These are phyloP conservation scores for Amblyornis subalaris DNA, from an alignment of 2,113 vertebrate species.

Conservation along the genomic window DNA sequence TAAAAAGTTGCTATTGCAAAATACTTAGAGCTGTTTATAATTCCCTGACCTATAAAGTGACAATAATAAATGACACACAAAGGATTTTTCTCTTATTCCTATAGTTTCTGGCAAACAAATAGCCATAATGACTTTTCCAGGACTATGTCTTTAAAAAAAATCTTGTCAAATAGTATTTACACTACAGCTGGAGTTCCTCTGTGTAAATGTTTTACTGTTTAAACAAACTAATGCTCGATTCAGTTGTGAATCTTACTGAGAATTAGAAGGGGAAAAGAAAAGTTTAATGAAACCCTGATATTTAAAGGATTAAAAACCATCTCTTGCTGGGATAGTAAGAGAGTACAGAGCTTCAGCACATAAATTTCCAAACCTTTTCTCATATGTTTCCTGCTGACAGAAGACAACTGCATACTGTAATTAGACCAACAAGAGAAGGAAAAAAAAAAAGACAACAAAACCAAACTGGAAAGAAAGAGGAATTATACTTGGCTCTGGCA, in stretches of 20 bases:
- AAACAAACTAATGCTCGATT: slow-evolving; percentile 4
- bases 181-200: slow-evolving; percentile 22
- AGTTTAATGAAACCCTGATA: slow-evolving; percentile 29
- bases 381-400: not conserved
- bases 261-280: not conserved
- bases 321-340: not conserved
- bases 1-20: slow-evolving; percentile 40
- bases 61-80: slow-evolving; percentile 53
- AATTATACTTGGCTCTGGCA: not conserved
- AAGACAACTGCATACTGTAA: not conserved
- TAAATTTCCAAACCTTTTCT: not conserved
- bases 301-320: slow-evolving; percentile 8
- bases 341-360: not conserved
- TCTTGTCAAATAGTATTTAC: slow-evolving; percentile 38
- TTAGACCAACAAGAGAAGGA: not conserved
- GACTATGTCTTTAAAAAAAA: slow-evolving; percentile 14
- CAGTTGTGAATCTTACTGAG: slow-evolving; percentile 23
- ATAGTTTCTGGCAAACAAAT: slow-evolving; percentile 54
- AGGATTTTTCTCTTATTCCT: slow-evolving; percentile 48
- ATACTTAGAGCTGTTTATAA: slow-evolving; percentile 53
- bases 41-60: slow-evolving; percentile 52
- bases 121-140: slow-evolving; percentile 56
- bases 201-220: slow-evolving; percentile 30
- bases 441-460: not conserved
- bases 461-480: not conserved